A percentile compares a stretch with the other conserved stretches of the same genome.
Conservation (phyloP, 2,888 invertebrate genomes). For the Stenichneumon culpator region DNA sequence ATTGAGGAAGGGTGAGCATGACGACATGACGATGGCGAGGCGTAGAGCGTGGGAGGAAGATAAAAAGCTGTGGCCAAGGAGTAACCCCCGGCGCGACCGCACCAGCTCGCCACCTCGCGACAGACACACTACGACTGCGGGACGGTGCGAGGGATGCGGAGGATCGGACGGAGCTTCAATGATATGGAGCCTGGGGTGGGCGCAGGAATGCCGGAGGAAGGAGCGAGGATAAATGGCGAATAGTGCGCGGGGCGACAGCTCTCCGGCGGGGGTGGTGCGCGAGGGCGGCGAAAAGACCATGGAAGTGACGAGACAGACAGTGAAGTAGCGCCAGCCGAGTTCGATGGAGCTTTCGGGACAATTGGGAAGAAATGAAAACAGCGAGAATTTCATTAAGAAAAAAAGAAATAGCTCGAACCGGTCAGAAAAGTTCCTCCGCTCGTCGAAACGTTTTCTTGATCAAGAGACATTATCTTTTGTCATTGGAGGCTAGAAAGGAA, state of each 20-base stretch:
- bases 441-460: too few relatives aligned
- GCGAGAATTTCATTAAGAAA: too few relatives aligned
- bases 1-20: conserved; percentile 6
- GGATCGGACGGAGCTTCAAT: conserved; percentile 53
- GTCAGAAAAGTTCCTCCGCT: too few relatives aligned
- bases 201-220: conserved; percentile 4
- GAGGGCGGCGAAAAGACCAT: background rate
- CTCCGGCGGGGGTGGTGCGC: background rate
- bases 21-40: conserved; percentile 14
- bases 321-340: too few relatives aligned
- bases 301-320: too few relatives aligned
- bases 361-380: too few relatives aligned
- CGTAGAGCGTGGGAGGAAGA: conserved; percentile 5
- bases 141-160: conserved; percentile 5
- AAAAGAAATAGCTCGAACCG: too few relatives aligned
- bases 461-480: too few relatives aligned
- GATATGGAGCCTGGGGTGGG: conserved; percentile 39
- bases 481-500: too few relatives aligned
- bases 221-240: background rate
- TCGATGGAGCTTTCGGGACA: too few relatives aligned
- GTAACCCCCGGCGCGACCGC: conserved; percentile 47
- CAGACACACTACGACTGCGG: conserved; percentile 23
- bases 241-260: background rate
- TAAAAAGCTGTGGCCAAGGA: conserved; percentile 46
- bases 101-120: conserved; percentile 1